Conservation (phyloP, 2,888 invertebrate genomes). For the Sthenelais limicola region DNA sequence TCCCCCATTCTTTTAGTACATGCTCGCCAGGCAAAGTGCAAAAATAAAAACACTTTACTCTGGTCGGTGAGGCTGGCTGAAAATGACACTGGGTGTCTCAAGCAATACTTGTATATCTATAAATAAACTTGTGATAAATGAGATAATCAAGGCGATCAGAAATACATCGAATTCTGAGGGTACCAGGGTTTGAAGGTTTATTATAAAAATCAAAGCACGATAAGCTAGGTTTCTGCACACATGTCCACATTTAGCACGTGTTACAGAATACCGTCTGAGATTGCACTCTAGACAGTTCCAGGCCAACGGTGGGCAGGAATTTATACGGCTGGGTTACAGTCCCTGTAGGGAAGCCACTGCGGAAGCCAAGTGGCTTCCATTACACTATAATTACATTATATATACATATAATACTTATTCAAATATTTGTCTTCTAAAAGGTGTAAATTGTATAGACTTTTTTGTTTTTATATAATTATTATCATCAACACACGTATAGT, state of each 20-base stretch:
- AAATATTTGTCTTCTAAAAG: no score
- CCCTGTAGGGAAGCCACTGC: conserved; percentile 29
- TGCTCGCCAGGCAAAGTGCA: conserved; percentile 27
- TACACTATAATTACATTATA: no score
- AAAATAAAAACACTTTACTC: no score
- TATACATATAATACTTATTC: no score
- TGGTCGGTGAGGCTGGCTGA: no score
- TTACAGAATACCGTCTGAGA: conserved; percentile 31
- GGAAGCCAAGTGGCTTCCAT: conserved; percentile 4
- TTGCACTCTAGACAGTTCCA: conserved; percentile 31
- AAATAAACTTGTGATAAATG: conserved; percentile 30
- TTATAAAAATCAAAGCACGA: conserved; percentile 36
- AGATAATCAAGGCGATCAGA: conserved; percentile 39
- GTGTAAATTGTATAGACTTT: no score
- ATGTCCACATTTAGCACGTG: conserved; percentile 15
- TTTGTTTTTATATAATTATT: no score
- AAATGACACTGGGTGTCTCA: conserved; percentile 27
- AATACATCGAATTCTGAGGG: conserved; percentile 35
- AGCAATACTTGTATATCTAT: conserved; percentile 36
- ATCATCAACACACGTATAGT: no score
- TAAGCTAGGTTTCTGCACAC: conserved; percentile 16
- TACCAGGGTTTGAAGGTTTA: conserved; percentile 22
- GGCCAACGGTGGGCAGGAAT: conserved; percentile 8
- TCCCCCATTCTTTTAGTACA: not conserved
- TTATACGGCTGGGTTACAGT: not conserved